Evolutionary conservation across 2,888 invertebrate genomes (phyloP), one percentile per base, ranked within the genome.

Genomic region (Agrotis ipsilon): DNA sequence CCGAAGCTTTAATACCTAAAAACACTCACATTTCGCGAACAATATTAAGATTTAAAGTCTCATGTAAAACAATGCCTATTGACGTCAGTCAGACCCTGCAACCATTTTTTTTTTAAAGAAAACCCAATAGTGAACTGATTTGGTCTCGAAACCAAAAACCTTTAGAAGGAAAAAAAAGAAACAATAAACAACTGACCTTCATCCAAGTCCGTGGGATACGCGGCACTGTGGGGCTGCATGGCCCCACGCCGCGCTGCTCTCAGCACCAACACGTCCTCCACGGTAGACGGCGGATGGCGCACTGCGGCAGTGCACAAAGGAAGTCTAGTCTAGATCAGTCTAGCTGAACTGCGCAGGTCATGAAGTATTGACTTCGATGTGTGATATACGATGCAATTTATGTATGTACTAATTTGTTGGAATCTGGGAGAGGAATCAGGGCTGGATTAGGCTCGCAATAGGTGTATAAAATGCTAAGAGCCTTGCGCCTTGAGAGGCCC

Each of bases 281-380:
- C 27, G 55, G 52, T 2, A 18, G 48, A 21, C 46, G 18, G 55
- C 48, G 18, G 3, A 11, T 39, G 43, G 14, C 43, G 55, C 48
- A 69, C 49, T 69, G 68, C 59, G 58, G 59, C 58, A 55, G 0
- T 67, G 51, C 19, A 43, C 18, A n/a, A 5, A 51, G 27, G 18
- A n/a, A 55, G 69, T 45, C 67, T 67, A 52, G 27, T 19, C 16
- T 67, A 45, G 43, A 64, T 16, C n/a, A 39, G 39, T 0, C 18
- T 51, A 43, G 7, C 11, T 65, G n/a, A 45, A 52, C 39, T 68
- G 68, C 68, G 55, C 69, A 68, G 27, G 67, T 21, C 63, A 32
- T 43, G 9, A 66, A 45, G 51, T 45, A 67, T 45, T 55, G 55
- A 68, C 24, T 16, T n/a, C 39, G 5, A 24, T 11, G n/a, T 62